Percentiles rank a stretch among this genome's conserved stretches.
Evolutionary conservation across 2,797 vertebrate species (phyloP).

Genomic region (Propithecus perrieri): DNA sequence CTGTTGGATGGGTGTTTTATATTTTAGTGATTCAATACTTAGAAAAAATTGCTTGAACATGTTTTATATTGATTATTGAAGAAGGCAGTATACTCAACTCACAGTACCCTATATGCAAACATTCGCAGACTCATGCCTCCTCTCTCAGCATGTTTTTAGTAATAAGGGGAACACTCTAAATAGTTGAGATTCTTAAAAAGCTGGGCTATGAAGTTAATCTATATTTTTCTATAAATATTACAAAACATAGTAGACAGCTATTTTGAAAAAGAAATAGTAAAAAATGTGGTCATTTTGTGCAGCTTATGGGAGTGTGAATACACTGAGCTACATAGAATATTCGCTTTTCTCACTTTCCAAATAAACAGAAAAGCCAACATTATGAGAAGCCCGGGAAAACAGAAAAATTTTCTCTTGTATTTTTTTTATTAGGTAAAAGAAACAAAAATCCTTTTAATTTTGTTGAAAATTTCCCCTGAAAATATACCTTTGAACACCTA

Average conservation of each 20-base stretch:
- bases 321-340: neutral
- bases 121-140: neutral
- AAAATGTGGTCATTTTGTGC: neutral
- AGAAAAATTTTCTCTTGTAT: neutral
- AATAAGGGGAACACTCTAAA: neutral
- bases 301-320: neutral
- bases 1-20: neutral
- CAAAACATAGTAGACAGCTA: neutral
- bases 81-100: neutral
- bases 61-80: neutral
- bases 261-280: slow-evolving; percentile 4
- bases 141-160: neutral
- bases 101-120: neutral
- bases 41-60: neutral
- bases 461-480: slow-evolving; percentile 50
- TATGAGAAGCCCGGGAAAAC: neutral
- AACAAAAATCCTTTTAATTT: neutral
- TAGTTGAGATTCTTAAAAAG: slow-evolving; percentile 42
- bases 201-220: neutral
- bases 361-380: neutral
- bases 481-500: slow-evolving; percentile 28
- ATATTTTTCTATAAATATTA: slow-evolving; percentile 47
- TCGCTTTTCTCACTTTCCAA: neutral
- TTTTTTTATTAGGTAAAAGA: slow-evolving; percentile 17
- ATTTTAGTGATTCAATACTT: neutral